These are phyloP conservation scores for Scatophagus argus DNA, from an alignment of 2,113 vertebrate genomes.

Conservation along the genomic window DNA sequence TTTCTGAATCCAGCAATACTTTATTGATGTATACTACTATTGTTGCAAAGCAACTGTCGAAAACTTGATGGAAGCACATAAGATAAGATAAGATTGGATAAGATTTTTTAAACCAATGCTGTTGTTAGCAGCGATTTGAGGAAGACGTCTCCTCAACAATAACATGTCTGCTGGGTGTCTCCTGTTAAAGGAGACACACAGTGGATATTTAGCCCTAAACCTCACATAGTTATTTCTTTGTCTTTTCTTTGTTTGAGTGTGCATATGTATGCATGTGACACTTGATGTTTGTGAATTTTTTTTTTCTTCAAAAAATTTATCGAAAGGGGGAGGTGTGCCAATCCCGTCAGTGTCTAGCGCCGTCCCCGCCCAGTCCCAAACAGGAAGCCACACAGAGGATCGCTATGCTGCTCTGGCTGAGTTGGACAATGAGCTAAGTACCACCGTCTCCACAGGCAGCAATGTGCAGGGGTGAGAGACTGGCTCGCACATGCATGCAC, in stretches of 20 bases:
- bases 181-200: constrained; percentile 1
- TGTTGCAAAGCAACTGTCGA: constrained; percentile 4
- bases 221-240: not conserved
- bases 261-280: not conserved
- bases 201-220: not conserved
- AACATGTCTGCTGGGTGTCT: too few relatives aligned
- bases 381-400: constrained; percentile 83
- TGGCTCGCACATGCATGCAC: not conserved
- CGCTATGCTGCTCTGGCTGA: constrained; percentile 95
- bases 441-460: constrained; percentile 84
- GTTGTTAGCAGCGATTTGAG: not conserved
- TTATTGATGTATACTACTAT: not conserved
- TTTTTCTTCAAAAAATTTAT: not conserved
- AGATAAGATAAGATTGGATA: not conserved
- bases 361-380: constrained; percentile 83
- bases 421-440: constrained; percentile 92
- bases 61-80: not conserved
- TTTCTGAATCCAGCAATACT: not conserved
- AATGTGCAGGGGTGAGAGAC: constrained; percentile 87
- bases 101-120: not conserved
- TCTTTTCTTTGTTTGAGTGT: not conserved
- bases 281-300: not conserved
- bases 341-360: constrained; percentile 82
- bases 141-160: not conserved
- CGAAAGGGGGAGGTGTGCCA: constrained; percentile 77